phyloP scores from a whole-genome alignment of 2,888 invertebrate genomes.

The Synanthedon formicaeformis region DNA sequence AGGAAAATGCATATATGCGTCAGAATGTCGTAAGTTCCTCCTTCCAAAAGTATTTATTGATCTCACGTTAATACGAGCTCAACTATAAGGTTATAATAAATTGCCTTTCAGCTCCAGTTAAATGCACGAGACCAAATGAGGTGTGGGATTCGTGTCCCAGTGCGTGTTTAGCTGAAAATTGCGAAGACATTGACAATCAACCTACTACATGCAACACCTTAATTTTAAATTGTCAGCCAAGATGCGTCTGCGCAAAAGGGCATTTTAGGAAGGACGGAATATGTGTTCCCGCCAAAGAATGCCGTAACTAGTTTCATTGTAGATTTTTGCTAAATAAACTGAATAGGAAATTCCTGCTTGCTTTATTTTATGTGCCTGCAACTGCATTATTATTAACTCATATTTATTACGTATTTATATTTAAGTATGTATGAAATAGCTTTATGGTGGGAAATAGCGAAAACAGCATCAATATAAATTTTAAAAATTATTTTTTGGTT shows the following conservation, averaged over 20 bases:
- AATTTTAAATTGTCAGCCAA: slow-evolving; percentile 25
- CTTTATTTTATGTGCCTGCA: too few relatives aligned
- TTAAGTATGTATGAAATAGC: too few relatives aligned
- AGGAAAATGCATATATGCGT: slow-evolving; percentile 7
- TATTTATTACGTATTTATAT: too few relatives aligned
- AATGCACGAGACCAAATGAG: slow-evolving; percentile 28
- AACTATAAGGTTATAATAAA: too few relatives aligned
- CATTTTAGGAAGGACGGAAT: slow-evolving; percentile 17
- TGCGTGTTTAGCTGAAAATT: slow-evolving; percentile 21
- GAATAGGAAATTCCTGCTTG: too few relatives aligned
- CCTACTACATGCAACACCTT: slow-evolving; percentile 20
- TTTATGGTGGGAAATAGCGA: too few relatives aligned
- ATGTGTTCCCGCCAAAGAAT: slow-evolving; percentile 20
- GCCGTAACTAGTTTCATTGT: slow-evolving; percentile 9
- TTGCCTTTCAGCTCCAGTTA: slow-evolving; percentile 17
- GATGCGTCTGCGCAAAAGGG: slow-evolving; percentile 22
- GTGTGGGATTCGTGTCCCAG: slow-evolving; percentile 22
- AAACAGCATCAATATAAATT: too few relatives aligned
- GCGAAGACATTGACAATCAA: slow-evolving; percentile 17
- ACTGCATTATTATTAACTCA: too few relatives aligned
- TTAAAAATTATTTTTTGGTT: too few relatives aligned
- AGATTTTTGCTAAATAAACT: too few relatives aligned
- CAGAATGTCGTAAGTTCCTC: slow-evolving; percentile 8
- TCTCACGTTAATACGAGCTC: neutral
- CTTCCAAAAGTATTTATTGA: neutral